Conservation (phyloP, 2,797 vertebrate genomes). For the Muscicapa striata region DNA sequence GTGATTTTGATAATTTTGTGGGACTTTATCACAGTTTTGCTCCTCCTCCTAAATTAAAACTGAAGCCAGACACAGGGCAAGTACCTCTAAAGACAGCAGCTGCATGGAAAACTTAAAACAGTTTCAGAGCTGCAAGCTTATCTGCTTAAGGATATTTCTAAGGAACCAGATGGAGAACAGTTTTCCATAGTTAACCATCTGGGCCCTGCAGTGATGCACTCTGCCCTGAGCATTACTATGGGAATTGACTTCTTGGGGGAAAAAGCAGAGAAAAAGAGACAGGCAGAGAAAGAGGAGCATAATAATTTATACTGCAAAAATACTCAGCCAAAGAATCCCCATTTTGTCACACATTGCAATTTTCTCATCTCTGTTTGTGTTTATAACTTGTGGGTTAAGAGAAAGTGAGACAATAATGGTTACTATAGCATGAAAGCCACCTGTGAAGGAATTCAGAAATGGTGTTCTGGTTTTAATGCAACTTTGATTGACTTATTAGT, state of each 20-base stretch:
- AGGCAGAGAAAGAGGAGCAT: background rate
- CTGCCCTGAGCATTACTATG: background rate
- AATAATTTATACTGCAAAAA: background rate
- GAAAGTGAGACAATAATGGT: background rate
- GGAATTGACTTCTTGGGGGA: slow-evolving; percentile 20
- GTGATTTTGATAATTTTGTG: background rate
- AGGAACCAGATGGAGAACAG: slow-evolving; percentile 38
- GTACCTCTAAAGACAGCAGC: background rate
- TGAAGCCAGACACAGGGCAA: background rate
- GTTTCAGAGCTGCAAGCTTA: background rate
- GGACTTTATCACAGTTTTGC: background rate
- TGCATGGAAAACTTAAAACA: background rate
- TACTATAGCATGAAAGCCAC: background rate
- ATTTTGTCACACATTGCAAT: background rate
- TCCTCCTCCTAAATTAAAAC: background rate
- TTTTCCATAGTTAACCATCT: slow-evolving; percentile 46
- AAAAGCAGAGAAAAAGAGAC: background rate
- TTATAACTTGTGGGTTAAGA: background rate
- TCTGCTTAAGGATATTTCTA: background rate
- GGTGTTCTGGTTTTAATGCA: background rate
- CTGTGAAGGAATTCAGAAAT: background rate
- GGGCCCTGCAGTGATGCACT: background rate
- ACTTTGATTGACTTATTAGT: background rate
- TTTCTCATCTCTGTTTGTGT: background rate
- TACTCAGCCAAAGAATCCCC: background rate